Evolutionary conservation across 2,113 vertebrate species (phyloP).

Genomic region (Hippocampus zosterae): DNA sequence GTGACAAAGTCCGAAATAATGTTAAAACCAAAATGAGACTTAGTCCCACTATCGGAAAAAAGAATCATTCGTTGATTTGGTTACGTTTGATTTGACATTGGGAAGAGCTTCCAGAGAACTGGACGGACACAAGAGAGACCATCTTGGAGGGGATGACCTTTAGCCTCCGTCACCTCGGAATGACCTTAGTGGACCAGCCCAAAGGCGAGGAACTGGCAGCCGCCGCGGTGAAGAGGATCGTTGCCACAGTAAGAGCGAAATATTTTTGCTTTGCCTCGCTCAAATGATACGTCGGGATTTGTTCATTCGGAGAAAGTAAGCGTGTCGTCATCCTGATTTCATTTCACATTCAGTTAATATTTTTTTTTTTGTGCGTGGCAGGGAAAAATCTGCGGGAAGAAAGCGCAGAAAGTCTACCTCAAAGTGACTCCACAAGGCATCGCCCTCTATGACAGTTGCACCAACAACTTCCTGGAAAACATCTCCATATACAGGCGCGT

Average conservation of each 20-base stretch:
- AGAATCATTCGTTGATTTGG: not conserved
- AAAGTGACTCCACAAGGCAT: constrained; percentile 87
- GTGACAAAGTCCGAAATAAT: too few relatives aligned
- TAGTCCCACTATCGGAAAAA: not conserved
- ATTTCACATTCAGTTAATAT: not conserved
- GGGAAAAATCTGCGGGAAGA: constrained; percentile 91
- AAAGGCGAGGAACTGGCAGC: constrained; percentile 90
- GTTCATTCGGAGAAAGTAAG: not conserved
- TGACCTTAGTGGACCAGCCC: constrained; percentile 92
- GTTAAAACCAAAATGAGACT: not conserved
- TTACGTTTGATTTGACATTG: not conserved
- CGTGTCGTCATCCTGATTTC: too few relatives aligned
- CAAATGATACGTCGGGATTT: not conserved
- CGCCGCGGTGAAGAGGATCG: constrained; percentile 86
- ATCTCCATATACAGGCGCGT: constrained; percentile 91
- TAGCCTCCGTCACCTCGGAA: constrained; percentile 89
- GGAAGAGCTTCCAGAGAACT: constrained; percentile 90
- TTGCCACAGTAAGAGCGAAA: constrained; percentile 79
- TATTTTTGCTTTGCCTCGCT: too few relatives aligned
- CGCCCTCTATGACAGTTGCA: constrained; percentile 73
- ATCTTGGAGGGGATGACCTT: constrained; percentile 91
- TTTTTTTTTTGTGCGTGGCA: constrained; percentile 38
- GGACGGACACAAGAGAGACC: constrained; percentile 90
- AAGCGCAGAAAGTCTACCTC: constrained; percentile 85
- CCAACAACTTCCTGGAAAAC: constrained; percentile 82